Base-by-base conservation (phyloP, 1,140 invertebrate genomes). In the Acyrthosiphon pisum region DNA sequence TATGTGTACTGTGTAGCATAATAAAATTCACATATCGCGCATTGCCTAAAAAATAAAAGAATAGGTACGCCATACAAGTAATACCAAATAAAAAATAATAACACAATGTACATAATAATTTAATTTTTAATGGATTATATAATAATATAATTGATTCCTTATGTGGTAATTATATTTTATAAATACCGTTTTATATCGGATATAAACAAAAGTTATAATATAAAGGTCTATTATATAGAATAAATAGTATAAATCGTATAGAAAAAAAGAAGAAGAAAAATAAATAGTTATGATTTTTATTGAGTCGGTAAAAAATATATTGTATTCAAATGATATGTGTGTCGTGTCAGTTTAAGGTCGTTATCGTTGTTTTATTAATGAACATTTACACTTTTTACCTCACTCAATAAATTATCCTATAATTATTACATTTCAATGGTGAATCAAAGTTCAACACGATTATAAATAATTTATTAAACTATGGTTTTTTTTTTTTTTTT, bases 81-180 rank as follows among this genome's bases (percentile, higher is more conserved):
- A 81, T 18, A 81, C 20, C 6, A 91, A 48, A 35, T n/a, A 76
- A 81, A 91, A 91, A 91, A 91, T n/a, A 90, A 90, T 90, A 91
- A 90, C 88, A 90, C 88, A 60, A 60, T 90, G 53, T 90, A 90
- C 37, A 90, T 60, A 90, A 90, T 90, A 90, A 90, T 90, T 90
- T 90, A n/a, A 90, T n/a, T 90, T 89, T 68, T 60, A 90, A 90
- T 90, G 53, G 88, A 60, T 60, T 90, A 90, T 90, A 90, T 90
- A 90, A 90, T 90, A 68, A 90, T 90, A 90, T 90, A 90, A 90
- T 90, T 60, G 88, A 90, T 90, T 90, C 88, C 88, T 90, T 90
- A 90, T 44, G 11, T 18, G 88, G 88, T 90, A 90, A 60, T 90
- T 60, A 90, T 90, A 90, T 68, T 90, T 41, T n/a, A 68, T 68